phyloP scores from a whole-genome alignment of 2,888 invertebrate species.

The Copidosoma aretas region DNA sequence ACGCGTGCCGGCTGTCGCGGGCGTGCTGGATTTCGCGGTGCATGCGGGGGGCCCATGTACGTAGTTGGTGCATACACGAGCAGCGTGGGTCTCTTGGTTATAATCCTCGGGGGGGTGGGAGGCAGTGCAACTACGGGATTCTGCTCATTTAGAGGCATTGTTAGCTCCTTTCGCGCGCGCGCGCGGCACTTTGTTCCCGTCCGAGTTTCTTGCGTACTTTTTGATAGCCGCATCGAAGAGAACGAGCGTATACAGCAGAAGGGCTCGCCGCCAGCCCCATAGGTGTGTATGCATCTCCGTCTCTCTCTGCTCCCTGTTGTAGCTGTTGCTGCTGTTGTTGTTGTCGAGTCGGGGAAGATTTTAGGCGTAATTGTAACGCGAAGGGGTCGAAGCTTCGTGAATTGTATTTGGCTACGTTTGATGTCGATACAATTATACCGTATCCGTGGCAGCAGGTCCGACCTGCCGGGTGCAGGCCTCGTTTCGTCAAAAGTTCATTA shows the following conservation, averaged over 20 bases:
- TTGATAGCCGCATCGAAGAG: conserved; percentile 9
- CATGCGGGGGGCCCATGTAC: neutral
- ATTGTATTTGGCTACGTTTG: no score
- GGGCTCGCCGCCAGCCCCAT: no score
- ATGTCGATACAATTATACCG: no score
- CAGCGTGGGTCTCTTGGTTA: neutral
- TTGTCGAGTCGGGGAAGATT: neutral
- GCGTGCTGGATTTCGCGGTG: conserved; percentile 25
- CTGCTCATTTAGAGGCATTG: conserved; percentile 35
- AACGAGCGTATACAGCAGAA: neutral
- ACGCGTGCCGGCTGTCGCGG: neutral
- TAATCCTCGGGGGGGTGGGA: neutral
- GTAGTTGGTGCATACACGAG: neutral
- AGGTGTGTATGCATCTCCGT: no score
- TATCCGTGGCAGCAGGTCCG: no score
- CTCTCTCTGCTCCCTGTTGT: no score
- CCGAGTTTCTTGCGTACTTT: conserved; percentile 25
- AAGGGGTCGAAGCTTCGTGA: no score
- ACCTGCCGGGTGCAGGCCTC: no score
- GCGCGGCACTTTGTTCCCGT: conserved; percentile 24
- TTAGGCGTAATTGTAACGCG: neutral
- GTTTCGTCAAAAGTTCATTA: no score
- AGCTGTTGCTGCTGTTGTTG: neutral
- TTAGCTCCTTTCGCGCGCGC: conserved; percentile 9
- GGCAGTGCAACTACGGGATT: conserved; percentile 10